phyloP scores from a whole-genome alignment of 1,140 invertebrate genomes.

The Achroia grisella region DNA sequence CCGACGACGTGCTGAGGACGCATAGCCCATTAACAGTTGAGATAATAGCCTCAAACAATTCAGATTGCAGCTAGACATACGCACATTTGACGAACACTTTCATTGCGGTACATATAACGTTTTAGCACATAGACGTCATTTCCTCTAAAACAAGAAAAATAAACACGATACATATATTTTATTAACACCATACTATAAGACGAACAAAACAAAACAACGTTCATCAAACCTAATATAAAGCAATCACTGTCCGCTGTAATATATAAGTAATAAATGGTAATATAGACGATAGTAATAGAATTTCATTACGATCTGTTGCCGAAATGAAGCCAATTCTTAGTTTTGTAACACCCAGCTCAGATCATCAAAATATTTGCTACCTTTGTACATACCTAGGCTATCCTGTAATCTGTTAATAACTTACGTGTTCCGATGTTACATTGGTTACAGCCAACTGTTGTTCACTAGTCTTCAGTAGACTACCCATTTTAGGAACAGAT shows the following conservation, averaged over 20 bases:
- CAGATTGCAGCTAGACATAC: slow-evolving; percentile 57
- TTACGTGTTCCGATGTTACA: slow-evolving; percentile 5
- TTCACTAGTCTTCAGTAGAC: slow-evolving; percentile 29
- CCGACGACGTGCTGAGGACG: slow-evolving; percentile 44
- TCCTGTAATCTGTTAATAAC: slow-evolving; percentile 8
- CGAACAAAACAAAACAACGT: slow-evolving; percentile 48
- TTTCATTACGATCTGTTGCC: slow-evolving; percentile 70
- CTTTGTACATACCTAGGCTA: slow-evolving; percentile 15
- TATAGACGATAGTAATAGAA: slow-evolving; percentile 17
- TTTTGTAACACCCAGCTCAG: slow-evolving; percentile 68
- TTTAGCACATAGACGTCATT: slow-evolving; percentile 64
- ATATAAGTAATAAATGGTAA: slow-evolving; percentile 29
- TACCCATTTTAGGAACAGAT: slow-evolving; percentile 71
- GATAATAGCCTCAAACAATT: slow-evolving; percentile 45
- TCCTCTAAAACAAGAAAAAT: slow-evolving; percentile 51
- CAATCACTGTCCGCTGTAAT: slow-evolving; percentile 41
- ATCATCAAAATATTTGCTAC: slow-evolving; percentile 50
- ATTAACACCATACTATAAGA: slow-evolving; percentile 48
- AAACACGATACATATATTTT: slow-evolving; percentile 54
- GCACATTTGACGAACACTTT: slow-evolving; percentile 55
- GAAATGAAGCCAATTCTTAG: slow-evolving; percentile 66
- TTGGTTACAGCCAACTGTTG: slow-evolving; percentile 4
- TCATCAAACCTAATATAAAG: slow-evolving; percentile 59
- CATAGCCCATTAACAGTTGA: slow-evolving; percentile 50
- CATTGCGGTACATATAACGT: slow-evolving; percentile 71